Evolutionary conservation across 1,140 invertebrate species (phyloP).

Genomic region (Dreissena polymorpha): DNA sequence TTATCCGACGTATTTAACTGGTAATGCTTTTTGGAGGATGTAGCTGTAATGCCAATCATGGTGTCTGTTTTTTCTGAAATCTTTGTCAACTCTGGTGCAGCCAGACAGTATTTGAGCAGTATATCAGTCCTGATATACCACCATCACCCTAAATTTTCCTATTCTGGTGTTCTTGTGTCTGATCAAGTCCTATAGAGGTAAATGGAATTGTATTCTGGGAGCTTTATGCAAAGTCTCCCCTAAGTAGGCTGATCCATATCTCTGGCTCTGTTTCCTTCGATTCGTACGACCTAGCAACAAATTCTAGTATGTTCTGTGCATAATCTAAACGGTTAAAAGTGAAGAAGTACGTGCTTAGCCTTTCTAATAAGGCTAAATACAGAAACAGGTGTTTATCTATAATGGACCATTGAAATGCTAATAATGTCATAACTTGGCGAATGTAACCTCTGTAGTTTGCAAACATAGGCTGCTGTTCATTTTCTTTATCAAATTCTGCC

Average conservation of each 20-base stretch:
- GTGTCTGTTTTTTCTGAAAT: constrained; percentile 2
- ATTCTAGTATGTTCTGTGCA: constrained; percentile 10
- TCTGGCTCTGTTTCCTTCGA: not conserved
- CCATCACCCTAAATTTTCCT: constrained; percentile 7
- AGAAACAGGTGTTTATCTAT: not conserved
- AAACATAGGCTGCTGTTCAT: not conserved
- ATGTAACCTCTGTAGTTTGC: no score
- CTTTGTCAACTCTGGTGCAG: constrained; percentile 3
- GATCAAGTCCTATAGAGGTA: constrained; percentile 7
- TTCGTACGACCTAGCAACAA: constrained; percentile 5
- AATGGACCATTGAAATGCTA: no score
- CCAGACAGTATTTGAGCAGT: constrained; percentile 9
- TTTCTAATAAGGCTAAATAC: constrained; percentile 11
- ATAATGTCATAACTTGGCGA: no score
- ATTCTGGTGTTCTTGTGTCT: constrained; percentile 18
- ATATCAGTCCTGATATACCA: not conserved
- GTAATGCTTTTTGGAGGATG: not conserved
- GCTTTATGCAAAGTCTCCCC: not conserved
- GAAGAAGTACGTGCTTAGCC: constrained; percentile 1
- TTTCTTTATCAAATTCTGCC: constrained; percentile 1
- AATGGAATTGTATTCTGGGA: constrained; percentile 3
- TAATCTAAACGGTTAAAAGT: constrained; percentile 10
- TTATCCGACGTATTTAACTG: constrained; percentile 3
- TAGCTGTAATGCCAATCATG: not conserved
- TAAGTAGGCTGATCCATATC: constrained; percentile 1